A percentile compares a stretch with the other conserved stretches of the same genome.
Evolutionary conservation across 2,888 invertebrate genomes (phyloP).

Genomic region (Arctia plantaginis): DNA sequence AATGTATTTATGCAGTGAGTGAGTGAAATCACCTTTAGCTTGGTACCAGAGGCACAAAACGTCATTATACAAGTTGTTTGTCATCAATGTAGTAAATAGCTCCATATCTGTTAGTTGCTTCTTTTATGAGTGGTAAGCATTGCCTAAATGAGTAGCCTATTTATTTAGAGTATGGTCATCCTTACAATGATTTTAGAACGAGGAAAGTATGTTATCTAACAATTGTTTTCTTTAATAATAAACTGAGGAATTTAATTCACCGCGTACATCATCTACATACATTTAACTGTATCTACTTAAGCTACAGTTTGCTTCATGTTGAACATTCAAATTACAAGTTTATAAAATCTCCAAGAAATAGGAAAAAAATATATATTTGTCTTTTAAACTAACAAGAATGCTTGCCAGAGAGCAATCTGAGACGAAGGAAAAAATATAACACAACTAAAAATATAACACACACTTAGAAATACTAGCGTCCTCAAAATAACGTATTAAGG

Average conservation of each 20-base stretch:
- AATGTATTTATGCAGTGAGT: no score
- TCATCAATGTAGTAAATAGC: background rate
- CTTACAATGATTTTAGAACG: background rate
- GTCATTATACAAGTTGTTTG: background rate
- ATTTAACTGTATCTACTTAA: background rate
- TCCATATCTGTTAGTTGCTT: background rate
- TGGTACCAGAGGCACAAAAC: no score
- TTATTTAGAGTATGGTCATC: background rate
- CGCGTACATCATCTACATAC: background rate
- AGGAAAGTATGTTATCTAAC: background rate
- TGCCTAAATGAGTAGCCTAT: background rate
- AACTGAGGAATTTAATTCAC: background rate
- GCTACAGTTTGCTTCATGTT: background rate
- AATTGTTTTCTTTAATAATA: background rate
- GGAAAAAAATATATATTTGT: constrained; percentile 59
- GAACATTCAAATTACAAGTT: constrained; percentile 17
- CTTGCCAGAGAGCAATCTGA: constrained; percentile 71
- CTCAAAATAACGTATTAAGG: constrained; percentile 83
- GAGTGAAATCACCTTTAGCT: no score
- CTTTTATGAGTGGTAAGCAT: background rate
- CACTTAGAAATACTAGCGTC: constrained; percentile 78
- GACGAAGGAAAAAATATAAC: constrained; percentile 70
- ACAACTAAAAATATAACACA: constrained; percentile 73
- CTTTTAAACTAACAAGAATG: constrained; percentile 65
- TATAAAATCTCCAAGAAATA: constrained; percentile 39